phyloP scores from a whole-genome alignment of 2,797 vertebrate species.

The Eutrigla gurnardus region DNA sequence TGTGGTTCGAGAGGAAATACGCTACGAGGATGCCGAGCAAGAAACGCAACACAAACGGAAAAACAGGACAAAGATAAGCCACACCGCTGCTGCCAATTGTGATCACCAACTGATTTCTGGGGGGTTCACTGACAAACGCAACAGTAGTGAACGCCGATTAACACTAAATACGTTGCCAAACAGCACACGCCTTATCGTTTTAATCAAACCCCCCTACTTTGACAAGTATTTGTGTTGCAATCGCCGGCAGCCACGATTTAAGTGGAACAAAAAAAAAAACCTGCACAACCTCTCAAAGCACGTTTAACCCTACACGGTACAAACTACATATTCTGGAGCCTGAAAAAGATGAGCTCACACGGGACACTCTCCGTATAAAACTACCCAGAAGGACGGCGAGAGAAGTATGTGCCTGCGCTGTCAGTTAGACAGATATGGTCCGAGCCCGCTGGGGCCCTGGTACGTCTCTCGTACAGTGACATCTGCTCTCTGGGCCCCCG shows the following conservation, averaged over 20 bases:
- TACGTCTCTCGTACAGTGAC: conserved; percentile 45
- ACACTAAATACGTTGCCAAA: conserved; percentile 42
- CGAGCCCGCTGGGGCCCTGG: conserved; percentile 32
- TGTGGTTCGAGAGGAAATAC: conserved; percentile 18
- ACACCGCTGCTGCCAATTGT: conserved; percentile 12
- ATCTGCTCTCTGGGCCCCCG: conserved; percentile 33
- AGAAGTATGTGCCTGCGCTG: conserved; percentile 29
- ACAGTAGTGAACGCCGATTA: conserved; percentile 7
- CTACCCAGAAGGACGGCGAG: conserved; percentile 5
- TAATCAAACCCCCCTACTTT: conserved; percentile 37
- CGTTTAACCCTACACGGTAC: conserved; percentile 11
- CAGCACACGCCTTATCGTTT: conserved; percentile 44
- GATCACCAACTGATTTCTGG: conserved; percentile 32
- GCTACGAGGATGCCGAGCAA: conserved; percentile 9
- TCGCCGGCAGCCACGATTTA: conserved; percentile 36
- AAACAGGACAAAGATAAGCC: conserved; percentile 11
- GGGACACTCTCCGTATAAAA: conserved; percentile 7
- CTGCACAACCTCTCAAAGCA: conserved; percentile 27
- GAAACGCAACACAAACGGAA: conserved; percentile 18
- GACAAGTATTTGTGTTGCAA: conserved; percentile 41
- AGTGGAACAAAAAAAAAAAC: conserved; percentile 30
- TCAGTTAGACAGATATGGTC: conserved; percentile 42
- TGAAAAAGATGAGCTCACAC: conserved; percentile 9
- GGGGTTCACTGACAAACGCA: conserved; percentile 24
- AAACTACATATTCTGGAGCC: conserved; percentile 2